phyloP scores from a whole-genome alignment of 2,113 vertebrate species.

The Cynoglossus semilaevis region DNA sequence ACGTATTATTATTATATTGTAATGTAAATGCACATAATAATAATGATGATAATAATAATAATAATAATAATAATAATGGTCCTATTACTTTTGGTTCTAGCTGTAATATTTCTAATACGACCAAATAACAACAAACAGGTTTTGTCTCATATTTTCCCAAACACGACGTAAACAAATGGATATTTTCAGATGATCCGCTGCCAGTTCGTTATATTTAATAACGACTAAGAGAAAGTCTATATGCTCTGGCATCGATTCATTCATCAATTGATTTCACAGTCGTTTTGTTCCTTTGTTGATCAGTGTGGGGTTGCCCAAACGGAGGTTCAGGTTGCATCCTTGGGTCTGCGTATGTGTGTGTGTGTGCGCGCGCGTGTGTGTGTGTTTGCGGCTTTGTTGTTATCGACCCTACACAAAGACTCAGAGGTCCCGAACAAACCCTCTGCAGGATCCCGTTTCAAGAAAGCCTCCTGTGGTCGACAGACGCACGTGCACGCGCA shows the following conservation, averaged over 20 bases:
- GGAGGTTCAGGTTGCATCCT: constrained; percentile 69
- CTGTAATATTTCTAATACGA: too few species aligned
- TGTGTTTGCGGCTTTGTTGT: constrained; percentile 58
- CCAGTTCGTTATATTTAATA: constrained; percentile 63
- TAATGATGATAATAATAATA: neutral
- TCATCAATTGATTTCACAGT: constrained; percentile 75
- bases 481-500: neutral
- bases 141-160: constrained; percentile 17
- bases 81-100: too few species aligned
- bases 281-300: constrained; percentile 73
- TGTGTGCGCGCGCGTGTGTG: constrained; percentile 28
- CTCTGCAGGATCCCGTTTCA: constrained; percentile 36
- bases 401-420: constrained; percentile 56
- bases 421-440: constrained; percentile 48
- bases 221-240: constrained; percentile 54
- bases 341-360: constrained; percentile 32
- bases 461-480: constrained; percentile 14
- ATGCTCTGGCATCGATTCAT: constrained; percentile 61
- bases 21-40: too few species aligned
- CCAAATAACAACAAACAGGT: too few species aligned
- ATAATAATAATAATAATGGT: too few species aligned
- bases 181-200: constrained; percentile 35
- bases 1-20: too few species aligned
- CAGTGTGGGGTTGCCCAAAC: constrained; percentile 67
- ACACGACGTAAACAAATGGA: constrained; percentile 29